Evolutionary conservation across 2,888 invertebrate genomes (phyloP).

Genomic region (Gymnoscelis rufifasciata): DNA sequence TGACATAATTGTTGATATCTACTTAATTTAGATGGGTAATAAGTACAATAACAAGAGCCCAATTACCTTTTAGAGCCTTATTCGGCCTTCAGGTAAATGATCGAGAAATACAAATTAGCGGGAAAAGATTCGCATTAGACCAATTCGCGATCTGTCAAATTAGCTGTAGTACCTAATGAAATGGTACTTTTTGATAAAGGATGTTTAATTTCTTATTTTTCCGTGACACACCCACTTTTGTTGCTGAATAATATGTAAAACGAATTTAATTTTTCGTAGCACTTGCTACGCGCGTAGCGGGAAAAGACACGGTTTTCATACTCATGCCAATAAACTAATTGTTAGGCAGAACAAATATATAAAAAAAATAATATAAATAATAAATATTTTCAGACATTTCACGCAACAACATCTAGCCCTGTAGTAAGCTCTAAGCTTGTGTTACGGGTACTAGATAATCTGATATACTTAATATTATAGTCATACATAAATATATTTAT

Average conservation of each 20-base stretch:
- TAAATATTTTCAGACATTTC: too few relatives aligned
- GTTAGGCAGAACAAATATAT: too few relatives aligned
- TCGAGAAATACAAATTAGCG: slow-evolving; percentile 70
- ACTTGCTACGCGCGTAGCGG: slow-evolving; percentile 13
- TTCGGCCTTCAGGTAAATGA: slow-evolving; percentile 51
- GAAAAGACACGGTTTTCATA: too few relatives aligned
- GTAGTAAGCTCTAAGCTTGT: too few relatives aligned
- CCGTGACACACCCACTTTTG: slow-evolving; percentile 9
- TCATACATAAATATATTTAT: too few relatives aligned
- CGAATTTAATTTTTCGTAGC: slow-evolving; percentile 2
- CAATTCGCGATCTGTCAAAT: slow-evolving; percentile 64
- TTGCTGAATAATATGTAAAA: neutral
- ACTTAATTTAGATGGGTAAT: neutral
- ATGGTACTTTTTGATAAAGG: slow-evolving; percentile 40
- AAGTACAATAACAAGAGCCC: slow-evolving; percentile 6
- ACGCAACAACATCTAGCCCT: too few relatives aligned
- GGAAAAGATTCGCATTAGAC: slow-evolving; percentile 54
- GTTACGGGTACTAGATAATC: too few relatives aligned
- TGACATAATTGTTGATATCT: slow-evolving; percentile 1
- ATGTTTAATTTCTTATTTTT: slow-evolving; percentile 6
- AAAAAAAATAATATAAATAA: too few relatives aligned
- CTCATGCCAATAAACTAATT: too few relatives aligned
- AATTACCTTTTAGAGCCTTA: slow-evolving; percentile 15
- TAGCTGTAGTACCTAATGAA: slow-evolving; percentile 58
- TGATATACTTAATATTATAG: too few relatives aligned